Evolutionary conservation across 2,797 vertebrate species (phyloP), one percentile per base, ranked within the genome.

Genomic region (Dermochelys coriacea): DNA sequence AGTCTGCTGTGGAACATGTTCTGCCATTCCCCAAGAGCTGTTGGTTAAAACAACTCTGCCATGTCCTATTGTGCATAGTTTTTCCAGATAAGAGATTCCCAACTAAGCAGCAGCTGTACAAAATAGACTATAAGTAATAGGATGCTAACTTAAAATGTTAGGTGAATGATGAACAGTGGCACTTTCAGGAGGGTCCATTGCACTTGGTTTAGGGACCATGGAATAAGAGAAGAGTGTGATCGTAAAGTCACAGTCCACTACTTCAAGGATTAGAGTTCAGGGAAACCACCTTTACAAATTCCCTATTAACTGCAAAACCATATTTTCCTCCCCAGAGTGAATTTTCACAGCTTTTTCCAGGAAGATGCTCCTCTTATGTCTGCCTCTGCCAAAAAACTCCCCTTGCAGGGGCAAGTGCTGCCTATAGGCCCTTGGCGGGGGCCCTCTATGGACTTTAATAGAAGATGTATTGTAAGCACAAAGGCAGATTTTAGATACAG

Each of bases 161-260:
- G 82, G 68, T 0, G 49, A 50, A 80, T 68, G 86, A 51, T 0
- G 2, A 87, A 81, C 54, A 82, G 75, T 41, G 4, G 29, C 0
- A 3, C 11, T 25, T 1, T 54, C 37, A 31, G n/a, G 79, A 37
- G 52, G 79, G 57, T 31, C 52, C 0, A 0, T 31, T 0, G 6
- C 74, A 75, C 45, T 75, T 75, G 25, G 41, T 45, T 45, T 45
- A 47, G 45, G 74, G 15, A 29, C 45, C 45, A 77, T 47, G 29
- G 15, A 27, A 31, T 47, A 27, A 4, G 74, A 77, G 74, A 47
- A 29, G 27, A 29, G 45, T 49, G 15, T 49, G 25, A 77, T 29
- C 4, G 7, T 29, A 49, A 77, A 49, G 14, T 31, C 45, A 71
- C n/a, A n/a, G 5, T 37, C 21, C 37, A 19, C 21, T 6, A 41